phyloP scores from a whole-genome alignment of 2,888 invertebrate genomes.

The Trichopria drosophilae region DNA sequence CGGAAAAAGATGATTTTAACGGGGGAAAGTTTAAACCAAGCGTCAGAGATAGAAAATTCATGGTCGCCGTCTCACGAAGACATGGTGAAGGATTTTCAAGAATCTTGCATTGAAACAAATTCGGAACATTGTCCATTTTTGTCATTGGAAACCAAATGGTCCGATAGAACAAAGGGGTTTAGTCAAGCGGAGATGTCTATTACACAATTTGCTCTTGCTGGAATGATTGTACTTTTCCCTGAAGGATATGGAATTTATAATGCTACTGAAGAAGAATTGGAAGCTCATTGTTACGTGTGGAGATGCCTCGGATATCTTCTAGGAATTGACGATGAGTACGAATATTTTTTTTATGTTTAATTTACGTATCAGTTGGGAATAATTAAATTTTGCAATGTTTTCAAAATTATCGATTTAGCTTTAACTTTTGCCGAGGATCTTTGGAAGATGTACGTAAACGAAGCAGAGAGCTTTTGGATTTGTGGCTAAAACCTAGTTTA shows the following conservation, averaged over 20 bases:
- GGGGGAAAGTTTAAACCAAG: slow-evolving; percentile 36
- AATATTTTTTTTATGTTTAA: too few species aligned
- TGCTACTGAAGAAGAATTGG: slow-evolving; percentile 57
- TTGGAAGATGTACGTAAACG: slow-evolving; percentile 47
- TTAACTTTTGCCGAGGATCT: slow-evolving; percentile 55
- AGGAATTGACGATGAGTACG: slow-evolving; percentile 55
- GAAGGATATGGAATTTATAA: slow-evolving; percentile 52
- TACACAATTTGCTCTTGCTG: slow-evolving; percentile 62
- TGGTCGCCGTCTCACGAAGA: slow-evolving; percentile 32
- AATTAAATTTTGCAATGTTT: too few species aligned
- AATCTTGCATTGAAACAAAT: slow-evolving; percentile 33
- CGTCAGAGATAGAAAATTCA: slow-evolving; percentile 32
- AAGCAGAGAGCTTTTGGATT: slow-evolving; percentile 42
- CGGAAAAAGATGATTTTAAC: slow-evolving; percentile 42
- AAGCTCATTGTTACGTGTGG: slow-evolving; percentile 63
- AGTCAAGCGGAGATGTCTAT: slow-evolving; percentile 62
- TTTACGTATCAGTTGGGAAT: too few species aligned
- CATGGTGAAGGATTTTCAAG: slow-evolving; percentile 38
- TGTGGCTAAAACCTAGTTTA: slow-evolving; percentile 50
- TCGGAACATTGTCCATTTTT: slow-evolving; percentile 38
- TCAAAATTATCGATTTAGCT: slow-evolving; percentile 40
- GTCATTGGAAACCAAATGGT: background rate
- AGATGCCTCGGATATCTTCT: slow-evolving; percentile 60
- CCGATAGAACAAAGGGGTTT: slow-evolving; percentile 37
- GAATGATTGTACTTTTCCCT: slow-evolving; percentile 58